Base-by-base conservation (phyloP, 2,888 invertebrate genomes). In the Leistus spinibarbis region DNA sequence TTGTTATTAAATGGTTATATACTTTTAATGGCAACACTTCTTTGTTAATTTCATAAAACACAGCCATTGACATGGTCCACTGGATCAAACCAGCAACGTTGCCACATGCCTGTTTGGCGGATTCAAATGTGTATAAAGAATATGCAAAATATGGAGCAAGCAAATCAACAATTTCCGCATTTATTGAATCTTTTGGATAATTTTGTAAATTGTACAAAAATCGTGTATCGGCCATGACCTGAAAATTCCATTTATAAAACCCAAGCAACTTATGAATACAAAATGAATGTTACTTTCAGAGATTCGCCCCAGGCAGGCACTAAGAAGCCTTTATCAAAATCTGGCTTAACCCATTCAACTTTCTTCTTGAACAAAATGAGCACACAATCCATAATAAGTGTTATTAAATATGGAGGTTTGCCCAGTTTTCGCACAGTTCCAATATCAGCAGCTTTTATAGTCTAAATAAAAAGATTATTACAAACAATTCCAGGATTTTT, bases 311-410 rank as follows among this genome's bases (percentile, higher is more conserved):
- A 97, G 0, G 95, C 95, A 3, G 95, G 89, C 10, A 87, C 86
- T n/a, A 94, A 82, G 83, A 94, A 95, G 19, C 89, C 86, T 82
- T 90, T 91, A 23, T 95, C 95, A 0, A 83, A 82, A 84, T 96
- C 96, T 0, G 91, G 88, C 78, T 88, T 90, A 0, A 93, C 90
- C 0, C 90, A 85, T 76, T 94, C 94, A 9, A 96, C 82, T 80
- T 88, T 90, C 78, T 90, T 90, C 82, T 94, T 92, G 83, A 96
- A 96, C 71, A 96, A 88, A 76, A 97, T 88, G 66, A 92, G 83
- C 1, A 95, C 95, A 78, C 91, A 92, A 81, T 97, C 97, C 96
- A 97, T 96, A 83, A 97, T 96, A 9, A 96, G 87, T 64, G 94
- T 95, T 82, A 96, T 96, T 57, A 97, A 88, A 85, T 92, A 93